phyloP scores from a whole-genome alignment of 1,140 invertebrate species.

The Conus ventricosus region DNA sequence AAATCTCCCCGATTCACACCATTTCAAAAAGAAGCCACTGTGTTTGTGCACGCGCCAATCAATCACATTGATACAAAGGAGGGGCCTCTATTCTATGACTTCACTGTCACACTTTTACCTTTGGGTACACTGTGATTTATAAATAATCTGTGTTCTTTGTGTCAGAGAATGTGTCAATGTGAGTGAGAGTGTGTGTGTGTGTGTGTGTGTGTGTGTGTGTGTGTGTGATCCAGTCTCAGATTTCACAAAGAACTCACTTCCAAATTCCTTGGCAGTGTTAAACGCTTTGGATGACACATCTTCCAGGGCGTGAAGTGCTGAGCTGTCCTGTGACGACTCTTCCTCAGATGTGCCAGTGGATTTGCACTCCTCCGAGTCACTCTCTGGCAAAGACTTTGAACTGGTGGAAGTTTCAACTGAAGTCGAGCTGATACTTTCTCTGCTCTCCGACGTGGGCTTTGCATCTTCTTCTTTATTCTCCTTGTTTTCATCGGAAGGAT shows the following conservation, averaged over 20 bases:
- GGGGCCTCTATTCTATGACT: no score
- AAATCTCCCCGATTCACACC: no score
- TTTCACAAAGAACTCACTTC: conserved; percentile 77
- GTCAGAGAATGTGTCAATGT: no score
- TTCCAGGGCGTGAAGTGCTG: conserved; percentile 68
- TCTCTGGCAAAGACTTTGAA: conserved; percentile 43
- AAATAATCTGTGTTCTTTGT: no score
- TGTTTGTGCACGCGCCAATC: no score
- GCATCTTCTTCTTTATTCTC: conserved; percentile 43
- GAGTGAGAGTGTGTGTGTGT: no score
- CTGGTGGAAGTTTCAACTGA: conserved; percentile 41
- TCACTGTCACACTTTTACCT: no score
- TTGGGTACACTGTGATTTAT: no score
- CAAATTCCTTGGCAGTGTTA: conserved; percentile 89
- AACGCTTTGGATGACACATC: conserved; percentile 91
- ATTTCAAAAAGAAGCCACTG: no score
- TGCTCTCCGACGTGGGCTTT: conserved; percentile 39
- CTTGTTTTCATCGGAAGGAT: conserved; percentile 49
- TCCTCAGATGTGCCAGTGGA: conserved; percentile 34
- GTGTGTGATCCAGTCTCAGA: neutral
- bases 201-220: neutral
- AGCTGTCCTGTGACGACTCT: conserved; percentile 39
- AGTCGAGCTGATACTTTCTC: conserved; percentile 46
- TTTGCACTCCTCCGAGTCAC: conserved; percentile 44
- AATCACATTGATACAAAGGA: no score